These are phyloP conservation scores for Mus musculus DNA, from an alignment of 2,113 vertebrate genomes.

Conservation along the genomic window GRCm39 chr6:77528501-77529000, in stretches of 20 bases:
- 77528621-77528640: background rate
- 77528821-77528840: background rate
- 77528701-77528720: background rate
- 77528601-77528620: background rate
- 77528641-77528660: background rate
- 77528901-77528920: background rate
- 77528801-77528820: slow-evolving; percentile 11
- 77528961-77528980: background rate
- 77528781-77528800: background rate
- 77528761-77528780: background rate
- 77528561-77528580: slow-evolving; percentile 33
- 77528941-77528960: background rate
- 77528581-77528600: background rate
- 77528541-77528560: background rate
- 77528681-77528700: background rate
- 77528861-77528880: background rate
- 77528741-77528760: background rate
- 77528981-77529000: background rate
- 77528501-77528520: background rate
- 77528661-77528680: background rate
- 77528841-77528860: background rate
- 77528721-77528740: background rate
- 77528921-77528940: slow-evolving; percentile 2
- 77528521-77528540: background rate
- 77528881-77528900: background rate